Percentiles rank a stretch among this genome's conserved stretches.
phyloP scores from a whole-genome alignment of 2,888 invertebrate species.

The Anarsia innoxiella region DNA sequence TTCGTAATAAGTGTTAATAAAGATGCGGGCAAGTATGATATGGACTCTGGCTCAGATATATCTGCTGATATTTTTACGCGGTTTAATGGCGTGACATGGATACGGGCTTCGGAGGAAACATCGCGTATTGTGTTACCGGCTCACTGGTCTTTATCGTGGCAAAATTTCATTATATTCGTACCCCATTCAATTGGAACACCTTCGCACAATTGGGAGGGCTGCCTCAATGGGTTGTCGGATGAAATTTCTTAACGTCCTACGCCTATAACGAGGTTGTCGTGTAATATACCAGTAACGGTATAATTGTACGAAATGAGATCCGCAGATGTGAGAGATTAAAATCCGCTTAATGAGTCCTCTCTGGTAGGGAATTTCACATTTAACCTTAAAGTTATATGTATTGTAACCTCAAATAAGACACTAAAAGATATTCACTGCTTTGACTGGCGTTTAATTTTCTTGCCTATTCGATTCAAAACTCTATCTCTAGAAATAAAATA shows the following conservation, averaged over 20 bases:
- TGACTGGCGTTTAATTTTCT: too few species aligned
- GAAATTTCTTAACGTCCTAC: constrained; percentile 73
- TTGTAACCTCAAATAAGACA: too few species aligned
- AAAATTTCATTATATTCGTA: constrained; percentile 72
- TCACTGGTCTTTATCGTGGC: constrained; percentile 69
- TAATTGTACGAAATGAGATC: constrained; percentile 68
- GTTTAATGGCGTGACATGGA: constrained; percentile 70
- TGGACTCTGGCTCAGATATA: constrained; percentile 62
- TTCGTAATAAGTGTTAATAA: constrained; percentile 10
- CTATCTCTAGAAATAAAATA: too few species aligned
- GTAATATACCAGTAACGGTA: constrained; percentile 66
- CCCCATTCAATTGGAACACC: constrained; percentile 73
- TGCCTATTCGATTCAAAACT: too few species aligned
- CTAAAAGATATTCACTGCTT: too few species aligned
- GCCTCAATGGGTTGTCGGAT: constrained; percentile 72
- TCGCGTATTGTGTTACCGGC: constrained; percentile 70
- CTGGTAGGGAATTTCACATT: constrained; percentile 36
- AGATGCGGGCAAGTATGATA: constrained; percentile 43
- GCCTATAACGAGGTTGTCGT: constrained; percentile 68
- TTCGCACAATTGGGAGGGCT: constrained; percentile 70
- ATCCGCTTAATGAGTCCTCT: constrained; percentile 57
- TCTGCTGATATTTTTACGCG: constrained; percentile 67
- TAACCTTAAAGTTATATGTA: not conserved
- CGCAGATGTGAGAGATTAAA: constrained; percentile 68
- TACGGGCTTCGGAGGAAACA: constrained; percentile 70